phyloP scores from a whole-genome alignment of 1,140 invertebrate species.

The Papilio glaucus region DNA sequence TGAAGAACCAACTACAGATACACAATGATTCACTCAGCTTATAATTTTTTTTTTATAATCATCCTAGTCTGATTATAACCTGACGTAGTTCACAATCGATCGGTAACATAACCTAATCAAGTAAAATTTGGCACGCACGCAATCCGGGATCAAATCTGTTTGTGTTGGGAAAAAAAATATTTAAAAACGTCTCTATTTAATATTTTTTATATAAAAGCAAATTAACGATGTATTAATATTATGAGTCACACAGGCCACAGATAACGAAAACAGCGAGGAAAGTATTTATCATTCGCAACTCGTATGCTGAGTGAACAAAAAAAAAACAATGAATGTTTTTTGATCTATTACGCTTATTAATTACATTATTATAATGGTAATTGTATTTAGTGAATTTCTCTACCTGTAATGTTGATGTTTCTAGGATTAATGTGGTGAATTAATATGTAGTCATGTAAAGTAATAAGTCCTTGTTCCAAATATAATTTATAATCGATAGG shows the following conservation, averaged over 20 bases:
- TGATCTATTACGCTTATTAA: constrained; percentile 83
- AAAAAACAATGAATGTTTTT: constrained; percentile 78
- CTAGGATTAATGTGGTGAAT: constrained; percentile 43
- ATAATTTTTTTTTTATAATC: no score
- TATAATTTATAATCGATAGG: neutral
- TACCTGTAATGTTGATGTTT: constrained; percentile 75
- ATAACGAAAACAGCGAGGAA: neutral
- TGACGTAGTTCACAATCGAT: no score
- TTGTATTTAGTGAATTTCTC: constrained; percentile 73
- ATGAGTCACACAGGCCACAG: neutral
- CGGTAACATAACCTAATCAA: no score
- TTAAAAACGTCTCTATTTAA: neutral
- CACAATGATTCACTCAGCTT: no score
- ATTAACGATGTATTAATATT: constrained; percentile 7
- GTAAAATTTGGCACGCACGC: no score
- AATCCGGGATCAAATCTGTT: no score
- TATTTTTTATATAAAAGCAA: neutral
- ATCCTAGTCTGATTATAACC: no score
- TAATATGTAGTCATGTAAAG: no score
- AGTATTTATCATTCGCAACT: constrained; percentile 30
- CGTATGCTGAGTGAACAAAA: constrained; percentile 57
- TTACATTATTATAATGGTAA: constrained; percentile 73
- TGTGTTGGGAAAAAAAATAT: no score
- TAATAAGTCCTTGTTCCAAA: no score
- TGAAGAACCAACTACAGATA: no score